Conservation (phyloP, 2,888 invertebrate genomes). For the Stegophylla sp. region DNA sequence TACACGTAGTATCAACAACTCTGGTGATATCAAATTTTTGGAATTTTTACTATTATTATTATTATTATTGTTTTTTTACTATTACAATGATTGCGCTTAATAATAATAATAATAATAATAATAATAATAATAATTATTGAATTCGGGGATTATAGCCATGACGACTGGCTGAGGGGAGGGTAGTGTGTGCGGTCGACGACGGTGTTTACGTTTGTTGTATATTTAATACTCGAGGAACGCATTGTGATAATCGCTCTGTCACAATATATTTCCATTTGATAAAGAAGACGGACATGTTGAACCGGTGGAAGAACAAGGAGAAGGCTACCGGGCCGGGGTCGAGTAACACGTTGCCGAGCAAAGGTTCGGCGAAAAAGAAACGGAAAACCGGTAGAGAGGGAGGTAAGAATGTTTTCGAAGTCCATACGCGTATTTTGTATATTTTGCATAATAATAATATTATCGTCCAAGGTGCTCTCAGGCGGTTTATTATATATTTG, state of each 20-base stretch:
- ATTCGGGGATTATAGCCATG: slow-evolving; percentile 1
- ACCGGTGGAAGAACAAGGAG: slow-evolving; percentile 63
- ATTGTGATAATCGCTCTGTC: slow-evolving; percentile 9
- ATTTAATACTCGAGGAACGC: background rate
- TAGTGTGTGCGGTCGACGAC: background rate
- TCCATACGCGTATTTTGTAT: too few relatives aligned
- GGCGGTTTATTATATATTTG: too few relatives aligned
- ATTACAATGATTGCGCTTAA: too few relatives aligned
- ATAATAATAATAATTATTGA: too few relatives aligned
- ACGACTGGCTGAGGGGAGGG: slow-evolving; percentile 16
- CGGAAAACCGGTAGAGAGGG: slow-evolving; percentile 82
- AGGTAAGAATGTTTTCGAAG: slow-evolving; percentile 34
- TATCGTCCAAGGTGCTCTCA: too few relatives aligned
- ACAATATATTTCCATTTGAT: slow-evolving; percentile 58
- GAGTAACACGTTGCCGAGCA: slow-evolving; percentile 61
- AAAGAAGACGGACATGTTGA: slow-evolving; percentile 61
- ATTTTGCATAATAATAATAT: too few relatives aligned
- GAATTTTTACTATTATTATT: background rate
- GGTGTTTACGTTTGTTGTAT: background rate
- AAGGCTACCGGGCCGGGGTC: slow-evolving; percentile 61
- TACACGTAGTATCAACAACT: background rate
- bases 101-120: too few relatives aligned
- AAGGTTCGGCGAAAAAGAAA: slow-evolving; percentile 73
- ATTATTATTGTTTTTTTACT: background rate
- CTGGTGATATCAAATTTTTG: background rate